Percentiles rank a stretch among this genome's conserved stretches.
phyloP scores from a whole-genome alignment of 1,140 invertebrate genomes.

The Pseudomyrmex dendroicus region DNA sequence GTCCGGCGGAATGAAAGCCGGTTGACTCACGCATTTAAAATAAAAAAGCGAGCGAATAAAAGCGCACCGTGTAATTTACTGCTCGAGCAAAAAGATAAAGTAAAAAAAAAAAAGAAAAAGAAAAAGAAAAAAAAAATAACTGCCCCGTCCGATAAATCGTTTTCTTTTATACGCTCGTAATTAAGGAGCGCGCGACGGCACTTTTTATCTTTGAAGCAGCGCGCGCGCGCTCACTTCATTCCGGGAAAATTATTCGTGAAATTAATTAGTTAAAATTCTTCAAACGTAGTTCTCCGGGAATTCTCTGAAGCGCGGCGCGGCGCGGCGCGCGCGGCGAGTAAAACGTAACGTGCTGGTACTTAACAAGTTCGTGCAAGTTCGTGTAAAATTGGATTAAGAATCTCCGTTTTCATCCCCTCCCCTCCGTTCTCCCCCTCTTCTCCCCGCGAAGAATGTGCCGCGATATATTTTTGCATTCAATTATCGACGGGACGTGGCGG shows the following conservation, averaged over 20 bases:
- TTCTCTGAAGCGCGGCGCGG: neutral
- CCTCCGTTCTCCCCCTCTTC: too few species aligned
- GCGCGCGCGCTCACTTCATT: neutral
- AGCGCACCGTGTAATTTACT: constrained; percentile 39
- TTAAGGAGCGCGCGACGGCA: constrained; percentile 33
- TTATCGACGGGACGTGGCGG: constrained; percentile 1
- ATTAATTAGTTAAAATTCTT: constrained; percentile 44
- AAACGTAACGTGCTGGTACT: neutral
- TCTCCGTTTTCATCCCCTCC: neutral
- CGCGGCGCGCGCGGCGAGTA: neutral
- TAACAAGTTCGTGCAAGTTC: neutral
- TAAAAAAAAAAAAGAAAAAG: too few species aligned
- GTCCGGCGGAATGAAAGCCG: constrained; percentile 10
- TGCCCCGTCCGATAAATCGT: constrained; percentile 41
- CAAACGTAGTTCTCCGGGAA: neutral
- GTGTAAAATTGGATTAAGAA: constrained; percentile 4
- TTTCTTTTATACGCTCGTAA: constrained; percentile 43
- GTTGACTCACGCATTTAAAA: constrained; percentile 51
- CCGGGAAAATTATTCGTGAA: constrained; percentile 29
- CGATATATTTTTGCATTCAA: constrained; percentile 44
- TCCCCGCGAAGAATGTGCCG: neutral
- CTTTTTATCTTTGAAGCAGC: constrained; percentile 17
- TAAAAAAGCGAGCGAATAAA: constrained; percentile 41
- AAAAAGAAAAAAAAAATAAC: constrained; percentile 30
- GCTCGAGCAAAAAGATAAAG: constrained; percentile 17